Base-by-base conservation (phyloP, 2,888 invertebrate species). In the Anthophora plumipes region DNA sequence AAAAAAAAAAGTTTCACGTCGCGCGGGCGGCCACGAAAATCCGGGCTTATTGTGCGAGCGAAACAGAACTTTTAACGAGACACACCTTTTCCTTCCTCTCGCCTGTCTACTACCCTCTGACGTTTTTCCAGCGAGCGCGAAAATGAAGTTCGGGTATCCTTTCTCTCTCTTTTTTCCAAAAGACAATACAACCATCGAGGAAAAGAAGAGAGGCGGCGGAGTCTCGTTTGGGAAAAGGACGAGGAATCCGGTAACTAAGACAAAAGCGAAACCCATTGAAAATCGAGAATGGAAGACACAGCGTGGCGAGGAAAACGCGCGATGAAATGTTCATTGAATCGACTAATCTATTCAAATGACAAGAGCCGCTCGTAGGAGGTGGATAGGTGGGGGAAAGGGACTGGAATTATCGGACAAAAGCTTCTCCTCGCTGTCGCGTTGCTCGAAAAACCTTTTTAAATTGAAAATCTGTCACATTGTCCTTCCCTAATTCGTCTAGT, bases 51-150 rank as follows among this genome's bases (percentile, higher is more conserved):
- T 48, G 69, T 39, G 41, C 46, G 54, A 20, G 78, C 59, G 69
- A 75, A 75, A 75, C 75, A 75, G 69, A 79, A 79, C 69, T 79
- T 79, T 79, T 79, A 79, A 75, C 78, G 69, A 75, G 78, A 46
- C 78, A 43, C 68, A 59, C 57, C 68, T 69, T 46, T 4, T 31
- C 9, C 50, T 57, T 37, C 31, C 14, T 14, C 20, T 3, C 12
- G n/a, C n/a, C n/a, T n/a, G n/a, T 7, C 12, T 14, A n/a, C n/a
- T n/a, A n/a, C 37, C 50, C 20, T 17, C 17, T 37, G 55, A 61
- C 64, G 46, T 72, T 64, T 59, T 67, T 52, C 59, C 50, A 39
- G 37, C 46, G 20, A 39, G 52, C 66, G 72, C 50, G 41, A 66
- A 59, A 73, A 31, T 64, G 41, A 66, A 64, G 72, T 74, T 67